Evolutionary conservation across 2,888 invertebrate genomes (phyloP), one percentile per base, ranked within the genome.

Genomic region (Byasa hedistus): DNA sequence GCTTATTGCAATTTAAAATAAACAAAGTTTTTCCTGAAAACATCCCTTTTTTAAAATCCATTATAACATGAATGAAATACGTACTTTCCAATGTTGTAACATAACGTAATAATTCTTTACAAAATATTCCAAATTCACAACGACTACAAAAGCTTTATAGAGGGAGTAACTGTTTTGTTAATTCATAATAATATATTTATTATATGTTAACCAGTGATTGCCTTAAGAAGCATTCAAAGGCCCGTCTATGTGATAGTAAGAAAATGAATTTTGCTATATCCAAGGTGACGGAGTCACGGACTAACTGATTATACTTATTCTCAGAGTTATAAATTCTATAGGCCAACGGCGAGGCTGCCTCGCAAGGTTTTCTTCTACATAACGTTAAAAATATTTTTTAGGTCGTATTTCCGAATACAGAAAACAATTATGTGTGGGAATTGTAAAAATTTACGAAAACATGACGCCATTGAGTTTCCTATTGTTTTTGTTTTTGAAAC

Each of bases 301-400:
- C 65, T 66, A 69, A 72, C 66, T 74, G 69, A 74, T 77, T 80
- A 75, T 75, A 73, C 72, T 71, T 59, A 63, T 59, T 71, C 74
- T 70, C 73, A 69, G 75, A 77, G 72, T 74, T 75, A 75, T 73
- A 76, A 75, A 78, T 79, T 78, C 75, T 73, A 76, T 77, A 77
- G 74, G 75, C 72, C 68, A 75, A 72, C 75, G 69, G 68, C 74
- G 73, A 77, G 78, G 79, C 73, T 77, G 71, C 65, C 67, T 72
- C 61, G 54, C 80, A 81, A 80, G 80, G 80, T 77, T 80, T 75
- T 73, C 73, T 73, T 69, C 61, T 68, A 77, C 69, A 72, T 77
- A 76, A 78, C 70, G 71, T 70, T 71, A 70, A 69, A 71, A 68
- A 72, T 69, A 70, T 75, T 70, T 76, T 75, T 72, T 73, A 73